Percentiles rank a stretch among this genome's conserved stretches.
Conservation (phyloP, 2,888 invertebrate genomes). For the Drosophila aldrichi region DNA sequence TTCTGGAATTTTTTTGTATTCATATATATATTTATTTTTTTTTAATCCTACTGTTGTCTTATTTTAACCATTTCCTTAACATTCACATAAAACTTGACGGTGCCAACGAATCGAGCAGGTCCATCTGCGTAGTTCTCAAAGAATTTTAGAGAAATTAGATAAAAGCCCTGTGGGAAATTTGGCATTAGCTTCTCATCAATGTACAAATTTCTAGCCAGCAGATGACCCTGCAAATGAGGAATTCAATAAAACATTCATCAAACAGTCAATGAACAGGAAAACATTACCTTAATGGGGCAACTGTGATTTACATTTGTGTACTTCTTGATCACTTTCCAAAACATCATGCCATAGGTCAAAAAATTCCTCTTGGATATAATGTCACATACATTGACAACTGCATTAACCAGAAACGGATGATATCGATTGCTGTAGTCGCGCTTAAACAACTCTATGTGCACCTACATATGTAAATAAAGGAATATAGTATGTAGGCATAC, state of each 20-base stretch:
- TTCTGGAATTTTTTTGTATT: too few species aligned
- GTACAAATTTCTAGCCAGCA: slow-evolving; percentile 14
- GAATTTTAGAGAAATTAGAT: neutral
- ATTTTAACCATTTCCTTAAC: slow-evolving; percentile 8
- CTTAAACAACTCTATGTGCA: slow-evolving; percentile 37
- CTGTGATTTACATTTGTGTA: slow-evolving; percentile 55
- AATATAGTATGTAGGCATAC: neutral
- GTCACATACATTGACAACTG: slow-evolving; percentile 45
- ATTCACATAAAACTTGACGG: slow-evolving; percentile 33
- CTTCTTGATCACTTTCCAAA: slow-evolving; percentile 16
- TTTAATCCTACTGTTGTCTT: neutral
- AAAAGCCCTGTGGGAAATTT: slow-evolving; percentile 25
- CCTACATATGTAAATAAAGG: neutral
- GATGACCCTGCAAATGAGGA: slow-evolving; percentile 20
- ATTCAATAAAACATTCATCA: neutral
- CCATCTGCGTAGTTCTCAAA: slow-evolving; percentile 1
- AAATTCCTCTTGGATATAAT: slow-evolving; percentile 38
- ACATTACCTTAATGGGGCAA: slow-evolving; percentile 38
- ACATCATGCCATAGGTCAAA: slow-evolving; percentile 37
- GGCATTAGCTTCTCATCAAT: slow-evolving; percentile 26
- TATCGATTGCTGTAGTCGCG: slow-evolving; percentile 48
- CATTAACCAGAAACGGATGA: slow-evolving; percentile 50
- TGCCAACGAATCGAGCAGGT: slow-evolving; percentile 1
- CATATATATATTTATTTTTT: too few species aligned
- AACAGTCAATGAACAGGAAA: neutral